phyloP scores from a whole-genome alignment of 2,797 vertebrate genomes.

The Pyrocephalus nanus region DNA sequence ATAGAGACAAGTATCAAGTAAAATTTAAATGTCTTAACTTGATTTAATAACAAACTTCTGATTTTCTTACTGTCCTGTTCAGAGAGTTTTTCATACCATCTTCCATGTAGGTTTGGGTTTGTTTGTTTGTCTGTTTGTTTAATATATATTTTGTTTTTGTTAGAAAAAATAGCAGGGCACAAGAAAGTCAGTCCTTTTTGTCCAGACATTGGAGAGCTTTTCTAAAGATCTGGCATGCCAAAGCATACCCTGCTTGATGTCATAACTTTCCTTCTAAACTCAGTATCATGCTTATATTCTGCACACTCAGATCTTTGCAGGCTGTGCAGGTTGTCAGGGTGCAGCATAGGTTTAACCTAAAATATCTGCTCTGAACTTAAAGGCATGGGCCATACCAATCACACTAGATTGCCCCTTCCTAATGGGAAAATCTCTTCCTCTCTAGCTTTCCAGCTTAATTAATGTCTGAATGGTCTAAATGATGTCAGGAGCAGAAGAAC shows the following conservation, averaged over 20 bases:
- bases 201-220: not conserved
- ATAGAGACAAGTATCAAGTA: not conserved
- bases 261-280: not conserved
- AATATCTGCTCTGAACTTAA: slow-evolving; percentile 21
- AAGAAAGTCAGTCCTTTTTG: not conserved
- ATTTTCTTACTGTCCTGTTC: not conserved
- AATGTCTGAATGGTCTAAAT: not conserved
- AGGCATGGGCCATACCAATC: not conserved
- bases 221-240: not conserved
- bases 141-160: not conserved
- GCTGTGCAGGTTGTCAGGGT: not conserved
- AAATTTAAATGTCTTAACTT: not conserved
- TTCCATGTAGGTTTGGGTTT: not conserved
- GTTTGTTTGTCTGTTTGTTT: not conserved
- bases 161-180: not conserved
- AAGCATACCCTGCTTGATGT: not conserved
- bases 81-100: not conserved
- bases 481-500: not conserved
- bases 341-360: not conserved
- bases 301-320: not conserved
- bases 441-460: slow-evolving; percentile 14
- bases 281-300: not conserved
- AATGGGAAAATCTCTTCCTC: not conserved
- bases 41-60: not conserved
- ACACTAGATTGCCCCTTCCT: not conserved